Evolutionary conservation across 2,888 invertebrate genomes (phyloP).

Genomic region (Timandra comae): DNA sequence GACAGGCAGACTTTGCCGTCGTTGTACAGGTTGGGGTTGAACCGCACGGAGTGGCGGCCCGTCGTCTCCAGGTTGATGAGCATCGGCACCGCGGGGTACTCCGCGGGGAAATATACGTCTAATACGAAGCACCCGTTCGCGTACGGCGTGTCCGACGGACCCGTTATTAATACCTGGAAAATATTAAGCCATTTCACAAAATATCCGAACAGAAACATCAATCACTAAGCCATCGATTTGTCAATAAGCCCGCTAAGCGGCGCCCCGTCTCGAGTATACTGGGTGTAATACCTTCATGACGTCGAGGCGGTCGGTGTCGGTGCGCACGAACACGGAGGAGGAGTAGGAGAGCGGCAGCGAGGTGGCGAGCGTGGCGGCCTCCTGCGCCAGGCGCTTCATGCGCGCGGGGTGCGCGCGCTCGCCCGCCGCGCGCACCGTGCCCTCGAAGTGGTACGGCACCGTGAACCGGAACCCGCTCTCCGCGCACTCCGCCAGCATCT

Average conservation of each 20-base stretch:
- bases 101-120: constrained; percentile 93
- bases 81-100: constrained; percentile 90
- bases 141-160: constrained; percentile 93
- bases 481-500: constrained; percentile 90
- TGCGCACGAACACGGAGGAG: constrained; percentile 96
- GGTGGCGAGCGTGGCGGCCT: constrained; percentile 93
- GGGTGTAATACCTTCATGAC: constrained; percentile 96
- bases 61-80: constrained; percentile 94
- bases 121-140: constrained; percentile 94
- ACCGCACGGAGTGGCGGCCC: constrained; percentile 90
- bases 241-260: too few species aligned
- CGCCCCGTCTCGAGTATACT: too few species aligned
- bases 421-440: constrained; percentile 89
- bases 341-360: constrained; percentile 94
- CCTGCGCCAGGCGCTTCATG: constrained; percentile 94
- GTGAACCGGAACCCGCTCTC: constrained; percentile 88
- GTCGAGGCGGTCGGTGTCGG: constrained; percentile 94
- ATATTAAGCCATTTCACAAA: too few species aligned
- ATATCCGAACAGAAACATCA: too few species aligned
- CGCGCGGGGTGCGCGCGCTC: constrained; percentile 91
- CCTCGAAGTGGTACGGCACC: constrained; percentile 93
- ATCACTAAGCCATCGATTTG: too few species aligned
- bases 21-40: constrained; percentile 95
- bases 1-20: constrained; percentile 96
- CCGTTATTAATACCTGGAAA: constrained; percentile 90